Conservation (phyloP, 2,797 vertebrate genomes). For the Crocidura indochinensis region DNA sequence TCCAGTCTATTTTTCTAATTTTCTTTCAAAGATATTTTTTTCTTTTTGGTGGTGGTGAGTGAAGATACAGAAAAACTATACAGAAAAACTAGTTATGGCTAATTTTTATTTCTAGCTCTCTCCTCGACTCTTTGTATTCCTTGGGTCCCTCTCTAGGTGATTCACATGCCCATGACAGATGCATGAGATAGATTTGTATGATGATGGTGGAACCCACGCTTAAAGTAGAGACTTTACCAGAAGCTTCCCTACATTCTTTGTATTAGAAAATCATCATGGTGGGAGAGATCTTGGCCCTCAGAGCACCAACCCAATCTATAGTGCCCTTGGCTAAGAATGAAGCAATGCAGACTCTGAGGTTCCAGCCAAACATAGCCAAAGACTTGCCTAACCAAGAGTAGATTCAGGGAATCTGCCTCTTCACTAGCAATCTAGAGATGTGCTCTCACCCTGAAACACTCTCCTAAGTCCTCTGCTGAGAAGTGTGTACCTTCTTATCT, state of each 20-base stretch:
- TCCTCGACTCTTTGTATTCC: conserved; percentile 7
- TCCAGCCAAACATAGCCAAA: conserved; percentile 6
- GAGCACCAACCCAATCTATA: not conserved
- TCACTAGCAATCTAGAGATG: not conserved
- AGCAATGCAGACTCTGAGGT: conserved; percentile 7
- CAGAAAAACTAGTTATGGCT: not conserved
- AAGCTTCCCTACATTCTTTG: not conserved
- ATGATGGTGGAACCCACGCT: not conserved
- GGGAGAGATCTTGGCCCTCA: not conserved
- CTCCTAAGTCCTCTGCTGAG: conserved; percentile 18
- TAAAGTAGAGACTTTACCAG: too few relatives aligned
- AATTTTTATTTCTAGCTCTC: conserved; percentile 3
- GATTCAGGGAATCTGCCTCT: conserved; percentile 23
- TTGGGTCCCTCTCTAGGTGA: not conserved
- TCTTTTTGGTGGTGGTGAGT: not conserved
- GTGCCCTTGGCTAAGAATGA: not conserved
- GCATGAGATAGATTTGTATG: not conserved
- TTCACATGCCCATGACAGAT: not conserved
- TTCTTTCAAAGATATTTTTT: conserved; percentile 27
- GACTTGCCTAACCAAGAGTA: not conserved
- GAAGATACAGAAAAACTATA: not conserved
- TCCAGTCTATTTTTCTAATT: conserved; percentile 12
- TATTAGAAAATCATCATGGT: not conserved
- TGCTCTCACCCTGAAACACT: not conserved
- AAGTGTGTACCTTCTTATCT: not conserved